phyloP scores from a whole-genome alignment of 2,888 invertebrate species.

The Acronicta alni region DNA sequence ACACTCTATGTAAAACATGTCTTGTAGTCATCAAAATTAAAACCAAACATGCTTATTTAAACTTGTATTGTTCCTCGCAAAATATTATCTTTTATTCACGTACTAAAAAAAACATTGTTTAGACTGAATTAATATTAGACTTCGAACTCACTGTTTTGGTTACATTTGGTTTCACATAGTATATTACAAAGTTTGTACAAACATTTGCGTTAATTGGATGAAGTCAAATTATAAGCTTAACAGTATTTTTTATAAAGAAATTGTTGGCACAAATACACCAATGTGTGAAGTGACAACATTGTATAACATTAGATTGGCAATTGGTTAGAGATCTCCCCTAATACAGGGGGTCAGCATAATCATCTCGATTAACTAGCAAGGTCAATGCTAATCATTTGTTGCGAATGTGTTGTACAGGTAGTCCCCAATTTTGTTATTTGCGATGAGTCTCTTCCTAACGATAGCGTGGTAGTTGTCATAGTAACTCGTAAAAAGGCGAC shows the following conservation, averaged over 20 bases:
- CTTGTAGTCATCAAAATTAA: not conserved
- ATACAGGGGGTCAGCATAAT: conserved; percentile 23
- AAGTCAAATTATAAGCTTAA: not conserved
- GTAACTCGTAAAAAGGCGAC: no score
- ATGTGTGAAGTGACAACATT: no score
- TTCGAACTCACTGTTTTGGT: not conserved
- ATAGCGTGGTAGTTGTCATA: not conserved
- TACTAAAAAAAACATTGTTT: not conserved
- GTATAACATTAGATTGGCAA: conserved; percentile 2
- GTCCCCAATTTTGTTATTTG: conserved; percentile 40
- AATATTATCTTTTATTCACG: not conserved
- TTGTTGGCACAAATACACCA: no score
- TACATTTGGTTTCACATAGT: not conserved
- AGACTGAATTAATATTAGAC: not conserved
- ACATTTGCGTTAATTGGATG: not conserved
- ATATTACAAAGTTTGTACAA: not conserved
- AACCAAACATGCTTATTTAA: not conserved
- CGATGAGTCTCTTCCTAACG: conserved; percentile 18
- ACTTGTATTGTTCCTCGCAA: not conserved
- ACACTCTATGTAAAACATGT: not conserved
- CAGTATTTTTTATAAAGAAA: no score
- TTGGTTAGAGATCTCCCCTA: conserved; percentile 40
- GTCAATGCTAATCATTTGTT: conserved; percentile 23
- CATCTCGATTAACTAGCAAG: conserved; percentile 28
- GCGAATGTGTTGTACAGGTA: conserved; percentile 34